phyloP scores from a whole-genome alignment of 1,140 invertebrate genomes.

The Sitophilus oryzae region DNA sequence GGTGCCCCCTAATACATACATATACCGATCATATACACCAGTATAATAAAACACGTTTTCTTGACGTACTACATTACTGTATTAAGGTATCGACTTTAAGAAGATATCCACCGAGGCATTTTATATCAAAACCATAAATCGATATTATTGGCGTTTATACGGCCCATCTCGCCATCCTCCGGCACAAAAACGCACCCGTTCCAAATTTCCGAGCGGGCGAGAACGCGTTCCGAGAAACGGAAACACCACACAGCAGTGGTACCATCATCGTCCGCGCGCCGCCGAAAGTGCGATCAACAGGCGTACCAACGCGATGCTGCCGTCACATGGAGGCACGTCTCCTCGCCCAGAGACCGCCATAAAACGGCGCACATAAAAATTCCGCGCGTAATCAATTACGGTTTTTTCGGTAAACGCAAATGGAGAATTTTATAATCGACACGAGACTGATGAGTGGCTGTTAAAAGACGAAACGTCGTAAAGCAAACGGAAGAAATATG shows the following conservation, averaged over 20 bases:
- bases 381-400: conserved; percentile 18
- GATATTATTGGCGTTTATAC: too few relatives aligned
- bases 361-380: conserved; percentile 17
- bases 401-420: conserved; percentile 5
- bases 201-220: too few relatives aligned
- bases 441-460: background rate
- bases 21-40: too few relatives aligned
- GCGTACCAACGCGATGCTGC: background rate
- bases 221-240: background rate
- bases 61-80: too few relatives aligned
- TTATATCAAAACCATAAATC: too few relatives aligned
- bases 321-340: conserved; percentile 7
- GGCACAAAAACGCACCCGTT: too few relatives aligned
- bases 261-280: background rate
- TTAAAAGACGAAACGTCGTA: background rate
- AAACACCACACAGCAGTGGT: background rate
- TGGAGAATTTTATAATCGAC: background rate
- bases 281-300: background rate
- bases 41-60: too few relatives aligned
- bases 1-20: too few relatives aligned
- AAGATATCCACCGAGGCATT: too few relatives aligned
- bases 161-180: too few relatives aligned
- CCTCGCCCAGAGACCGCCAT: conserved; percentile 9
- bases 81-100: too few relatives aligned
- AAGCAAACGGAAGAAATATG: background rate